Base-by-base conservation (phyloP, 2,797 vertebrate genomes). In the Neomorphus geoffroyi region DNA sequence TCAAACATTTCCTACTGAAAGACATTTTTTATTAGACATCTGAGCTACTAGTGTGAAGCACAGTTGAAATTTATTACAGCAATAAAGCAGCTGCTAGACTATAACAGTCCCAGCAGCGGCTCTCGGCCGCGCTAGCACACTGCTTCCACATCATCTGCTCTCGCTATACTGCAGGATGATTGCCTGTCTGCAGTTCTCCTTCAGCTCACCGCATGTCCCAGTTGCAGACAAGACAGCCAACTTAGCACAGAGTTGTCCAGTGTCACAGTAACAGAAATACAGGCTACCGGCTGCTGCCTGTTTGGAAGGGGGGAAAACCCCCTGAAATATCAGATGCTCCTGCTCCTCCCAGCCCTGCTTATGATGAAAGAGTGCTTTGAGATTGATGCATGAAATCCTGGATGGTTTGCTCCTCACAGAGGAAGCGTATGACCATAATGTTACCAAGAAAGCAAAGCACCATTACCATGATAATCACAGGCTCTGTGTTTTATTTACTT, bases 31-130 rank as follows among this genome's bases (percentile, higher is more conserved):
- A 75, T 79, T 73, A 80, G 64, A 62, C 51, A 64, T 26, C 28
- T 48, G 73, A 94, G 70, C 69, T 75, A 46, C 48, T 32, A 18
- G 18, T 46, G 77, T 70, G 78, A 80, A 85, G 48, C 11, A 9
- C 73, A 80, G 51, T 58, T 85, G 72, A 74, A 81, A 73, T 77
- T 41, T 46, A 65, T 26, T 26, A 7, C 1, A 35, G 39, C 7
- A 88, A 60, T 50, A 82, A 79, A 88, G 58, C 74, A 94, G 86
- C 64, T 80, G 80, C 79, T 51, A 28, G 57, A 69, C 61, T 27
- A 26, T 32, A 37, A 9, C 27, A 67, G 65, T 7, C 11, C 33
- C 3, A 81, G 80, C 83, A 86, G 57, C 0, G 0, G 26, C 78
- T 93, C 70, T 18, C 51, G 13, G 74, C 67, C 88, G 60, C 32